A percentile compares a stretch with the other conserved stretches of the same genome.
Conservation (phyloP, 2,797 vertebrate species). For the Anomalospiza imberbis region DNA sequence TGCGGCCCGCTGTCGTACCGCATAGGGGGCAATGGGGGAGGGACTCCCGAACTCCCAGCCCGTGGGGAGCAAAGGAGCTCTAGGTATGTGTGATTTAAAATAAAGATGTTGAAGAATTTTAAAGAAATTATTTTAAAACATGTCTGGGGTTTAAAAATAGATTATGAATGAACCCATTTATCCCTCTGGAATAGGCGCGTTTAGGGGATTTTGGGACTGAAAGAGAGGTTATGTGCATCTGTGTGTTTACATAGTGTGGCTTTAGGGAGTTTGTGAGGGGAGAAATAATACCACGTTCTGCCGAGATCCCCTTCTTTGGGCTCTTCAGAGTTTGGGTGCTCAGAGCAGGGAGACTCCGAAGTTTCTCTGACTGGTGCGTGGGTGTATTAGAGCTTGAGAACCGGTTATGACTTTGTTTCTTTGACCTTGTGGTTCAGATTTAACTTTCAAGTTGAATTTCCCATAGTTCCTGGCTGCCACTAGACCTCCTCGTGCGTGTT, state of each 20-base stretch:
- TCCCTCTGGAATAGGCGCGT: constrained; percentile 4
- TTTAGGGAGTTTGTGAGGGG: neutral
- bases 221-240: constrained; percentile 39
- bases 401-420: constrained; percentile 62
- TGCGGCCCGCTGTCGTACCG: neutral
- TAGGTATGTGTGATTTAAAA: neutral
- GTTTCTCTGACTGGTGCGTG: constrained; percentile 36
- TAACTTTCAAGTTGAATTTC: constrained; percentile 66
- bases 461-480: constrained; percentile 46
- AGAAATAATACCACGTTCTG: neutral
- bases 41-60: neutral
- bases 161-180: constrained; percentile 56
- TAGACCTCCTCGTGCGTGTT: constrained; percentile 51
- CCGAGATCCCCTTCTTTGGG: neutral
- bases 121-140: constrained; percentile 8
- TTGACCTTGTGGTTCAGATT: constrained; percentile 68
- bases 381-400: constrained; percentile 57
- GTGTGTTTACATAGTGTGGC: neutral
- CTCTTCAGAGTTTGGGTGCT: neutral
- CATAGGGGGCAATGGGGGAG: neutral
- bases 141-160: constrained; percentile 53
- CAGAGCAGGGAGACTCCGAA: neutral
- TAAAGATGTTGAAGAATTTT: constrained; percentile 28
- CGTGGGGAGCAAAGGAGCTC: neutral
- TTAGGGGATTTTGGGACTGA: constrained; percentile 27